phyloP scores from a whole-genome alignment of 2,888 invertebrate species.

The Scaptomyza flava region DNA sequence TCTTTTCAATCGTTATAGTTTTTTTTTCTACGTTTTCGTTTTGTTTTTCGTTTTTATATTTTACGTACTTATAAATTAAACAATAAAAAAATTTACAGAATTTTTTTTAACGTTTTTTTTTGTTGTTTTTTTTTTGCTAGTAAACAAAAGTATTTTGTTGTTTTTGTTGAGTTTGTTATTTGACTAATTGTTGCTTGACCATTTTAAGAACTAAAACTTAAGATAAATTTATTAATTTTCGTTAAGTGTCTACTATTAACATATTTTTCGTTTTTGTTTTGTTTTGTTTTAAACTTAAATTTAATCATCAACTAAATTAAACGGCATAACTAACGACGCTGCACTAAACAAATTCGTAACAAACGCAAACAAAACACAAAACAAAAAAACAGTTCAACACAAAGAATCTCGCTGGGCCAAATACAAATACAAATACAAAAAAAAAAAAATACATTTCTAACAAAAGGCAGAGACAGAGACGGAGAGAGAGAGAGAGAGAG shows the following conservation, averaged over 20 bases:
- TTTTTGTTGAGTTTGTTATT: slow-evolving; percentile 59
- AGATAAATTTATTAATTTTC: slow-evolving; percentile 56
- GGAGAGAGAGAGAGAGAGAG: slow-evolving; percentile 12
- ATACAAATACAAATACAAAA: slow-evolving; percentile 21
- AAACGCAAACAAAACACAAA: slow-evolving; percentile 46
- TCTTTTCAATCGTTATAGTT: slow-evolving; percentile 73
- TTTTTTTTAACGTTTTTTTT: slow-evolving; percentile 64
- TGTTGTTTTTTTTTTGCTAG: slow-evolving; percentile 61
- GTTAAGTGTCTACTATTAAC: slow-evolving; percentile 73
- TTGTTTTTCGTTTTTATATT: slow-evolving; percentile 29
- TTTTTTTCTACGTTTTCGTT: slow-evolving; percentile 26
- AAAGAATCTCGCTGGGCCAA: slow-evolving; percentile 57
- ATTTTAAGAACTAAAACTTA: slow-evolving; percentile 61
- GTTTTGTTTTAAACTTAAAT: slow-evolving; percentile 31
- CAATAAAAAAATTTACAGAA: slow-evolving; percentile 76
- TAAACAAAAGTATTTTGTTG: slow-evolving; percentile 49
- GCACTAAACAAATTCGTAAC: slow-evolving; percentile 76
- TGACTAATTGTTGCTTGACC: slow-evolving; percentile 76
- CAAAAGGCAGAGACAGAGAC: slow-evolving; percentile 53
- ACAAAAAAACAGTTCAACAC: slow-evolving; percentile 45
- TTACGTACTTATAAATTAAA: slow-evolving; percentile 77
- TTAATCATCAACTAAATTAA: slow-evolving; percentile 78
- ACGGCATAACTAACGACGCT: slow-evolving; percentile 79
- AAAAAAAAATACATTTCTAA: slow-evolving; percentile 50
- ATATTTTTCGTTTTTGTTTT: slow-evolving; percentile 10